Percentiles rank a stretch among this genome's conserved stretches.
Evolutionary conservation across 2,113 vertebrate species (phyloP).

Genomic region (Oreocharis arfaki): DNA sequence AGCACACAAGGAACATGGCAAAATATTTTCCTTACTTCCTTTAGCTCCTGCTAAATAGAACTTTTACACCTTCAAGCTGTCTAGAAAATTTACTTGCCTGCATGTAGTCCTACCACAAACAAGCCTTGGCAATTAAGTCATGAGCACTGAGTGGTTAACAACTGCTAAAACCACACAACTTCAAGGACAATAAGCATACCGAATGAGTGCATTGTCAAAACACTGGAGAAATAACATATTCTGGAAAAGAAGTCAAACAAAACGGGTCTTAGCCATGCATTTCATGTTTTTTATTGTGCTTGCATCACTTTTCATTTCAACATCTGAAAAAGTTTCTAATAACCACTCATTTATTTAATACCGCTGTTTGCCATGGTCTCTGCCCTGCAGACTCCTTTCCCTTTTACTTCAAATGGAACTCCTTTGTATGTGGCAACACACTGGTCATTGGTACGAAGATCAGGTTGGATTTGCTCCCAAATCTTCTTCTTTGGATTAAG

Average conservation of each 20-base stretch:
- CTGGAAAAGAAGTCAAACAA: neutral
- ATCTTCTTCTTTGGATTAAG: slow-evolving; percentile 98
- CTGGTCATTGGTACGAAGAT: slow-evolving; percentile 82
- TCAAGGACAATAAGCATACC: neutral
- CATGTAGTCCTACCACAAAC: neutral
- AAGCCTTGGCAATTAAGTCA: neutral
- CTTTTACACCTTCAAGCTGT: neutral
- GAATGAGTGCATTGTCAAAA: neutral
- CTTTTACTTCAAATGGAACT: slow-evolving; percentile 85
- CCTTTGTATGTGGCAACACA: slow-evolving; percentile 93
- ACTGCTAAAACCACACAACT: neutral
- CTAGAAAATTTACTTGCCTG: neutral
- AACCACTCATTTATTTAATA: slow-evolving; percentile 79
- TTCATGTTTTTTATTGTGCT: slow-evolving; percentile 56
- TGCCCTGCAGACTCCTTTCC: slow-evolving; percentile 90
- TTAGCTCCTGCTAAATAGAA: neutral
- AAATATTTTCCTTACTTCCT: neutral
- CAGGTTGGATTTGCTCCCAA: slow-evolving; percentile 95
- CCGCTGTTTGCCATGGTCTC: slow-evolving; percentile 91
- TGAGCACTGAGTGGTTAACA: neutral
- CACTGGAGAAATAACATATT: neutral
- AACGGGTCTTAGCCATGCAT: neutral
- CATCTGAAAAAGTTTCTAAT: neutral
- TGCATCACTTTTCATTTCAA: slow-evolving; percentile 29
- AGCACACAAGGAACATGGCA: rapidly evolving